A percentile compares a stretch with the other conserved stretches of the same genome.
These are phyloP conservation scores for Gymnopithys bicolor DNA, from an alignment of 2,797 vertebrate genomes.

Conservation along the genomic window DNA sequence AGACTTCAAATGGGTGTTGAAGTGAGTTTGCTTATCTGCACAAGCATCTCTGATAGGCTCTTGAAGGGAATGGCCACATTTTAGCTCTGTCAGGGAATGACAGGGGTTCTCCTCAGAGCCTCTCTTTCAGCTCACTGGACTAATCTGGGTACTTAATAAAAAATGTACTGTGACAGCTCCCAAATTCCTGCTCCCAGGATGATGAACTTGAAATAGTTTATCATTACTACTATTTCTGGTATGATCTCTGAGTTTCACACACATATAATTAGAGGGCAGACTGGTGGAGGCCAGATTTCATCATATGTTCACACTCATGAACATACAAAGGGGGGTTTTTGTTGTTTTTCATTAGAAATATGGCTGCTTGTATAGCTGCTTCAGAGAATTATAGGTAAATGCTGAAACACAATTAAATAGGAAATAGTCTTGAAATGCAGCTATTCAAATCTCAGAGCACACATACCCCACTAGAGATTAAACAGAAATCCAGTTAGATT, in stretches of 20 bases:
- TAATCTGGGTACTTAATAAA: neutral
- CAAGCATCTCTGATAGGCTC: neutral
- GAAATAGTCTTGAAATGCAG: neutral
- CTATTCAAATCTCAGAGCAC: neutral
- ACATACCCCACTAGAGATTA: neutral
- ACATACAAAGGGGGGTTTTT: fast-evolving
- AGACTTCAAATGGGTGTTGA: fast-evolving
- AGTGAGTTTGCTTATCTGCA: neutral
- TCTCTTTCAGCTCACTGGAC: neutral
- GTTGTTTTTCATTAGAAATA: neutral
- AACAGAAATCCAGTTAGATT: neutral
- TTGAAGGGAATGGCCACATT: neutral
- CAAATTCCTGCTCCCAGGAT: neutral
- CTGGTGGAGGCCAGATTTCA: neutral
- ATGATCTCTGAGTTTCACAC: neutral
- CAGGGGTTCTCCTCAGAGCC: neutral
- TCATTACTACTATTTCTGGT: neutral
- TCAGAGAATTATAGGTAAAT: neutral
- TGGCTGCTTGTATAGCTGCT: neutral
- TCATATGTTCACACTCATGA: neutral
- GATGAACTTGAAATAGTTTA: neutral
- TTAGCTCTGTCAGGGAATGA: neutral
- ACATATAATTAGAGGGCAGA: neutral
- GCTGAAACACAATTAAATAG: neutral
- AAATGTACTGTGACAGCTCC: neutral